A percentile compares a stretch with the other conserved stretches of the same genome.
Evolutionary conservation across 1,140 invertebrate species (phyloP).

Genomic region (Ptiloglossa arizonensis): DNA sequence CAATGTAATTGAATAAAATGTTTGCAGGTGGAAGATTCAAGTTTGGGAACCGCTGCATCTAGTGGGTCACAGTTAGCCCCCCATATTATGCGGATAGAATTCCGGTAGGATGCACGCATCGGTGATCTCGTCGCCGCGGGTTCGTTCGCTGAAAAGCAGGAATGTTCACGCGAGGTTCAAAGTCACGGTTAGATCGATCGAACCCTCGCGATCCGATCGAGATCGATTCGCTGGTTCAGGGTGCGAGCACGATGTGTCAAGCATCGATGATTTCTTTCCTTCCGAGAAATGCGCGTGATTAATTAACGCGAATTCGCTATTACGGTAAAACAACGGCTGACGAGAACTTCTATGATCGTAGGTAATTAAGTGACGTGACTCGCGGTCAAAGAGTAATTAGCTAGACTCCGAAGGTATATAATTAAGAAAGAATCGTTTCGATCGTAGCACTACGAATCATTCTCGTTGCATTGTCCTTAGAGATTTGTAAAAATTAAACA

Average conservation of each 20-base stretch:
- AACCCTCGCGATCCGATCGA: not conserved
- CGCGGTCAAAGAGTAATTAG: slow-evolving; percentile 21
- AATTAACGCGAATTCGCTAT: not conserved
- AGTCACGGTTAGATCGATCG: slow-evolving; percentile 60
- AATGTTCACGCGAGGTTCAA: slow-evolving; percentile 53
- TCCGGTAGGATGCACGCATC: slow-evolving; percentile 52
- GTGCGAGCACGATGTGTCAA: not conserved
- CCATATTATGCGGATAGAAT: slow-evolving; percentile 18
- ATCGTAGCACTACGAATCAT: too few species aligned
- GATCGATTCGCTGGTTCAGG: too few species aligned
- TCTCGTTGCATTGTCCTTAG: too few species aligned
- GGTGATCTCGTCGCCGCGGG: slow-evolving; percentile 40
- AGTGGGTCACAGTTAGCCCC: slow-evolving; percentile 33
- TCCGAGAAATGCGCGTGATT: slow-evolving; percentile 9
- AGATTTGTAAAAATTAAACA: too few species aligned
- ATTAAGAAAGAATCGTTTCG: not conserved
- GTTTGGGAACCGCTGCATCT: not conserved
- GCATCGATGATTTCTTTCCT: not conserved
- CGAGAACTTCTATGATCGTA: not conserved
- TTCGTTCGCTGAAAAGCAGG: slow-evolving; percentile 52
- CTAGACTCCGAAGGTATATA: not conserved
- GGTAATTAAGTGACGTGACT: slow-evolving; percentile 2
- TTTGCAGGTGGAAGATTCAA: too few species aligned
- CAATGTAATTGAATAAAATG: too few species aligned
- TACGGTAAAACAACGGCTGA: too few species aligned